Evolutionary conservation across 35 echinoderm and acorn worm genomes (phyloP).

Genomic region (Holothuria glaberrima): DNA sequence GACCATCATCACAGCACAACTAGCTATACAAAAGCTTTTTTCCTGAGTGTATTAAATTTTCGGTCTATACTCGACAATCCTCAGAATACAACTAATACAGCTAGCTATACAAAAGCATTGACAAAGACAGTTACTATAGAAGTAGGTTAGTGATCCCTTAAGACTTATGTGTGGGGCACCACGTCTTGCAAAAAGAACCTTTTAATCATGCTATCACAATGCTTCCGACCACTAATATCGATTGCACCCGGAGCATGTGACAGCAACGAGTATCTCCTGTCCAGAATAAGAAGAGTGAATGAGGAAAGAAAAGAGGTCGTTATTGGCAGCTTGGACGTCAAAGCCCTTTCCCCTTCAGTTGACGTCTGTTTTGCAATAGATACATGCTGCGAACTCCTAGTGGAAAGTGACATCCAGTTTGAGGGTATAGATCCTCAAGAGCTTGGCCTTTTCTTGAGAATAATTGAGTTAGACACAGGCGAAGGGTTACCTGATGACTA

Average conservation of each 20-base stretch:
- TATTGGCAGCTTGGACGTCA: conserved; percentile 40
- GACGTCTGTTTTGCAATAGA: conserved; percentile 2
- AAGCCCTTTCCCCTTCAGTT: conserved; percentile 24
- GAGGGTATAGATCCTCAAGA: conserved; percentile 6
- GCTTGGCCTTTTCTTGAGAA: conserved; percentile 2
- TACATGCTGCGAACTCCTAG: conserved; percentile 18
- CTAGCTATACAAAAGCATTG: too few species aligned
- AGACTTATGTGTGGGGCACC: too few species aligned
- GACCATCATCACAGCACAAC: too few species aligned
- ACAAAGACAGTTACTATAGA: too few species aligned
- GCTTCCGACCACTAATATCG: conserved; percentile 27
- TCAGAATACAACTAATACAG: too few species aligned
- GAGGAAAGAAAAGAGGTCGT: conserved; percentile 6
- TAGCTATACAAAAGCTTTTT: too few species aligned
- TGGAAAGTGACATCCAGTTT: neutral
- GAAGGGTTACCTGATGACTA: neutral
- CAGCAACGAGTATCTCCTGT: conserved; percentile 48
- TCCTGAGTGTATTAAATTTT: too few species aligned
- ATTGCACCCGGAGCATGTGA: conserved; percentile 18
- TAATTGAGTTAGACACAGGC: neutral
- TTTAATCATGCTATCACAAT: conserved; percentile 38
- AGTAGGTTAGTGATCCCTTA: too few species aligned
- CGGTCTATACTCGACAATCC: too few species aligned
- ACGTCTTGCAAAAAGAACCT: too few species aligned
- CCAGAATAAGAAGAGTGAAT: conserved; percentile 30